Evolutionary conservation across 2,888 invertebrate genomes (phyloP), one percentile per base, ranked within the genome.

Genomic region (Micoletzkya japonica): DNA sequence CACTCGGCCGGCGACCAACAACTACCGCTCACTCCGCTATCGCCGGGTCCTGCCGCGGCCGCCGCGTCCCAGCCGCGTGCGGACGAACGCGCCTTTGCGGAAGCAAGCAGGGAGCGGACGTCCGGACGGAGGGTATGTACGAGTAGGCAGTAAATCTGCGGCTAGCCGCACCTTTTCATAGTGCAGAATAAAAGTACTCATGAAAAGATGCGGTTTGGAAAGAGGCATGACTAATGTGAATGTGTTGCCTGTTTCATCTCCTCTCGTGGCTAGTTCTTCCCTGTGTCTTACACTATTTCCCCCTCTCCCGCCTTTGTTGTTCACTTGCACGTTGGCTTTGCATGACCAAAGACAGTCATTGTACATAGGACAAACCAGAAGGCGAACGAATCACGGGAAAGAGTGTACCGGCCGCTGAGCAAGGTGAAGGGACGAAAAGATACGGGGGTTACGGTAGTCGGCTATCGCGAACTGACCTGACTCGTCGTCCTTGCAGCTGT

Each of bases 31-130:
- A 36, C 20, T 58, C 58, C 7, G 36, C 14, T 6, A n/a, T 36
- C 14, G n/a, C n/a, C n/a, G n/a, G n/a, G n/a, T n/a, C n/a, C n/a
- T n/a, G n/a, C n/a, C n/a, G n/a, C n/a, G n/a, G n/a, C n/a, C n/a
- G 20, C 20, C 20, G 44, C 44, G 20, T 44, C 44, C 10, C 10
- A 44, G 44, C 10, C 10, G 20, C 10, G 34, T 17, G 63, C 49
- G 20, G 66, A 52, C 6, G 66, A 66, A 39, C 54, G 56, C 30
- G 39, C 39, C 56, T 66, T 66, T 32, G 66, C 66, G 14, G 66
- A 66, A 26, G 66, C 66, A 36, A 44, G 44, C 10, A 24, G 66
- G 36, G 56, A 34, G 2, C 32, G 66, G 44, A 56, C 54, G 10
- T 20, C 66, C 56, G 56, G 56, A 26, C 54, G 66, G 37, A 66